These are phyloP conservation scores for Thymelicus acteon DNA, from an alignment of 2,888 invertebrate genomes.

Conservation along the genomic window DNA sequence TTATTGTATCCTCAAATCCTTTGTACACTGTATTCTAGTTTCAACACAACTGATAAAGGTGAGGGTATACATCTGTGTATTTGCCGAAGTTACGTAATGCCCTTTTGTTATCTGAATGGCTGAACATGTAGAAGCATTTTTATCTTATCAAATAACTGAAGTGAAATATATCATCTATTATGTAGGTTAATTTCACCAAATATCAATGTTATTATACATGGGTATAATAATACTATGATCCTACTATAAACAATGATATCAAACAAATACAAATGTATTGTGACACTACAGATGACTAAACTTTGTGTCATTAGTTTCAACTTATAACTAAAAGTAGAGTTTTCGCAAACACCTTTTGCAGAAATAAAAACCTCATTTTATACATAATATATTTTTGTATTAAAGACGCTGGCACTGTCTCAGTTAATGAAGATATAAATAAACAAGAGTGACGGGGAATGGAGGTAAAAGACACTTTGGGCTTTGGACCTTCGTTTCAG, in stretches of 20 bases:
- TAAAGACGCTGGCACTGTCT: background rate
- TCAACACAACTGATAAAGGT: conserved; percentile 17
- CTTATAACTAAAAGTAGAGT: too few relatives aligned
- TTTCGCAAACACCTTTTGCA: too few relatives aligned
- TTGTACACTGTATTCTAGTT: conserved; percentile 22
- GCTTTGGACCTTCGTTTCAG: conserved; percentile 41
- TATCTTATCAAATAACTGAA: conserved; percentile 39
- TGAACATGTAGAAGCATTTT: conserved; percentile 42
- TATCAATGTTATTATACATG: too few relatives aligned
- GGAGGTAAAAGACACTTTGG: conserved; percentile 51
- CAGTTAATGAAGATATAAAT: conserved; percentile 28
- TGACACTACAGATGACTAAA: too few relatives aligned
- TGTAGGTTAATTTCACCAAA: too few relatives aligned
- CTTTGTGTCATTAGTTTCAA: too few relatives aligned
- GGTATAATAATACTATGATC: too few relatives aligned
- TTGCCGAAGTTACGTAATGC: conserved; percentile 4
- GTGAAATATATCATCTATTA: too few relatives aligned
- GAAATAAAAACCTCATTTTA: too few relatives aligned
- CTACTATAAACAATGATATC: too few relatives aligned
- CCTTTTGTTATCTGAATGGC: conserved; percentile 1
- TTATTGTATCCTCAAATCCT: conserved; percentile 21
- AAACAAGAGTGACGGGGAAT: conserved; percentile 48
- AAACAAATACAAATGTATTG: too few relatives aligned
- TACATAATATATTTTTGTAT: background rate
- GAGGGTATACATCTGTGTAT: conserved; percentile 1